phyloP scores from a whole-genome alignment of 2,797 vertebrate genomes.

The Numenius phaeopus region DNA sequence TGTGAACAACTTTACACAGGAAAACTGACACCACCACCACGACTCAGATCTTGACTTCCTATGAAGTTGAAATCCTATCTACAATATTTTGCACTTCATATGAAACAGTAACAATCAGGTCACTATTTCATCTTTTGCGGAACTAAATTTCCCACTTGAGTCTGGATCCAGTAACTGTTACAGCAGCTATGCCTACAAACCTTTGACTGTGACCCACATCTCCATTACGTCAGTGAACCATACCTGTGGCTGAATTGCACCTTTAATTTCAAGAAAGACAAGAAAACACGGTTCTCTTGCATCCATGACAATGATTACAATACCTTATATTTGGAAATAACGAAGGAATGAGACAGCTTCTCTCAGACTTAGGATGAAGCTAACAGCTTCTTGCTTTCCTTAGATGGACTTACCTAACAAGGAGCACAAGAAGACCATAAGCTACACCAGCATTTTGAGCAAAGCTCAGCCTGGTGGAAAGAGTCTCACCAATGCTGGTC shows the following conservation, averaged over 20 bases:
- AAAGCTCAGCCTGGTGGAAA: not conserved
- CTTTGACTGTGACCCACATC: not conserved
- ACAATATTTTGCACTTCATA: not conserved
- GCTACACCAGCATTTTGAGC: not conserved
- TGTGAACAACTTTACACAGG: not conserved
- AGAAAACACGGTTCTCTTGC: not conserved
- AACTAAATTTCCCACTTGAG: not conserved
- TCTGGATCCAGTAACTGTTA: not conserved
- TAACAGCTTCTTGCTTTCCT: not conserved
- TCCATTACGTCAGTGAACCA: rapidly evolving
- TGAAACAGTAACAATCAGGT: not conserved
- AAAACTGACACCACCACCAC: not conserved
- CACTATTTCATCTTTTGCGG: not conserved
- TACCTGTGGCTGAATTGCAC: not conserved
- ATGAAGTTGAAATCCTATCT: not conserved
- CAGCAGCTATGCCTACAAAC: not conserved
- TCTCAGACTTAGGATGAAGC: not conserved
- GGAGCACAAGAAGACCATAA: not conserved
- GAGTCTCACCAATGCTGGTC: not conserved
- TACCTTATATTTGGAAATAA: not conserved
- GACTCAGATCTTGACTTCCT: not conserved
- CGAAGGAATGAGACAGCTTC: not conserved
- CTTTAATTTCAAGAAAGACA: not conserved
- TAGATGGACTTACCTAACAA: not conserved
- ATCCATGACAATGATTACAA: not conserved